Evolutionary conservation across 2,797 vertebrate species (phyloP), one percentile per base, ranked within the genome.

Genomic region (Lepilemur ruficaudatus): DNA sequence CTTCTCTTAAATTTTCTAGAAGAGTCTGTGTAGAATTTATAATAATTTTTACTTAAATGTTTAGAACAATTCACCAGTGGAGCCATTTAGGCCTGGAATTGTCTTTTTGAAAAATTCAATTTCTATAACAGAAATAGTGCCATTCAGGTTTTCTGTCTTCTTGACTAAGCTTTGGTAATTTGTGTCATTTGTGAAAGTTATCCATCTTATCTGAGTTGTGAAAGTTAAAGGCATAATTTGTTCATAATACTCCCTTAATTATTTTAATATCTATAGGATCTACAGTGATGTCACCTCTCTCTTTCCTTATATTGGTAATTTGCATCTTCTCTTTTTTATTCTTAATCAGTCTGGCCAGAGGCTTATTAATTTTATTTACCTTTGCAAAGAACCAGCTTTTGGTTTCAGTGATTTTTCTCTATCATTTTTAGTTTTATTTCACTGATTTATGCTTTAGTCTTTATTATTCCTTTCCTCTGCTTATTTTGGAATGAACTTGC

Each of bases 1-100:
- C 32, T 82, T 87, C n/a, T 87, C 38, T 38, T 79, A 88, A 61
- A 73, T 55, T 88, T 90, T 86, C 32, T 41, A 17, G 15, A 80
- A 84, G 6, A 91, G 30, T 92, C 50, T 85, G 22, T 79, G 28
- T 30, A 89, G 73, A 92, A 89, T 80, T 63, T 76, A 23, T 35
- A 88, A 83, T 88, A 95, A 50, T 78, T 96, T 87, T 92, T 82
- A 50, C 43, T 92, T 76, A 89, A 89, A 75, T 52, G 25, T 92
- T 73, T 93, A 48, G 41, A 94, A 95, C 10, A 87, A 72, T 30
- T 93, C 25, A 93, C 43, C 25, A 18, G 28, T 67, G 35, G 89
- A 84, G 72, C 78, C 32, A 67, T 18, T 73, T 55, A 87, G 55
- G n/a, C 9, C 32, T 87, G 17, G 18, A 78, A 84, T 87, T 72